Conservation (phyloP, 1,140 invertebrate genomes). For the Lepidurus arcticus region DNA sequence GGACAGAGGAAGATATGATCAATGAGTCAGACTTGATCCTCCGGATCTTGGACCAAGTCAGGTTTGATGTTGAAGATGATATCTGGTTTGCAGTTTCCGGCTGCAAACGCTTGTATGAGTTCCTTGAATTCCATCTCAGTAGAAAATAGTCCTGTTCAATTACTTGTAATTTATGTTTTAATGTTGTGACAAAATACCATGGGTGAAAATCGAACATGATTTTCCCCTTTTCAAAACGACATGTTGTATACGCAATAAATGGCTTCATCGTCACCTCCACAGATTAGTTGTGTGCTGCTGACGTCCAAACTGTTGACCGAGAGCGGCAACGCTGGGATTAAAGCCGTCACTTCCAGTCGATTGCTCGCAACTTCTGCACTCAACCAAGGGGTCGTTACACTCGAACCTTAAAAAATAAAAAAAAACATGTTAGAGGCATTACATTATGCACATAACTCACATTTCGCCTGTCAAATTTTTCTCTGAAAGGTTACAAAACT, state of each 20-base stretch:
- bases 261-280: slow-evolving; percentile 76
- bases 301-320: slow-evolving; percentile 74
- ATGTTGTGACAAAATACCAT: not conserved
- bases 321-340: slow-evolving; percentile 63
- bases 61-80: not conserved
- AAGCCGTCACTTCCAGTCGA: slow-evolving; percentile 62
- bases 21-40: not conserved
- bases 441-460: not conserved
- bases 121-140: not conserved
- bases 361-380: slow-evolving; percentile 59
- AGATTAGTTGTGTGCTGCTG: slow-evolving; percentile 61
- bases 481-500: not conserved
- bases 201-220: not conserved
- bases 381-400: slow-evolving; percentile 50
- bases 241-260: slow-evolving; percentile 50
- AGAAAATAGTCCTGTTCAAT: not conserved
- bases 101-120: not conserved
- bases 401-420: not conserved
- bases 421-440: not conserved
- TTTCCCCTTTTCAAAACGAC: not conserved
- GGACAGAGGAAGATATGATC: not conserved
- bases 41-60: not conserved
- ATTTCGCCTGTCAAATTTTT: not conserved
- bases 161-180: not conserved
- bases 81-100: not conserved